A percentile compares a stretch with the other conserved stretches of the same genome.
phyloP scores from a whole-genome alignment of 2,797 vertebrate genomes.

The Pangasius krempfi region DNA sequence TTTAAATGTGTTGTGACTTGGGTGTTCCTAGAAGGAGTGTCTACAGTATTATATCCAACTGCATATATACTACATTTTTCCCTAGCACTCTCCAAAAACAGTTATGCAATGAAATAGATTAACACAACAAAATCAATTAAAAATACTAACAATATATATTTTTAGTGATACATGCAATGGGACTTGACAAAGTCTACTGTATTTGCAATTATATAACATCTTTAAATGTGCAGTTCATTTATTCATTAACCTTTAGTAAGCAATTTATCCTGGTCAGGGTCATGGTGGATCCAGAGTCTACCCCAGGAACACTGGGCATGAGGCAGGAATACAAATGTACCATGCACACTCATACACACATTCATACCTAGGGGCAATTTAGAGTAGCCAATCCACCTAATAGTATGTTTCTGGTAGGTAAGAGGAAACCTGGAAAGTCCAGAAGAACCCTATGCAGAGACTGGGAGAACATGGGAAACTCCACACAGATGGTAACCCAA shows the following conservation, averaged over 20 bases:
- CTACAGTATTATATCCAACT: neutral
- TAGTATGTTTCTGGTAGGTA: neutral
- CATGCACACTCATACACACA: neutral
- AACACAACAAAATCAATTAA: neutral
- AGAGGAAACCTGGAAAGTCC: neutral
- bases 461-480: neutral
- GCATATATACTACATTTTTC: neutral
- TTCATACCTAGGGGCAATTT: neutral
- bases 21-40: neutral
- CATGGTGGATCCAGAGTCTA: neutral
- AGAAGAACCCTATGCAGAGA: neutral
- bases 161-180: neutral
- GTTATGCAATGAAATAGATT: no score
- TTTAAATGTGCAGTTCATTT: neutral
- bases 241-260: neutral
- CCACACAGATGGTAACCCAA: neutral
- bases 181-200: neutral
- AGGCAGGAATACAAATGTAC: neutral
- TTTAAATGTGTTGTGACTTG: neutral
- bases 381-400: neutral
- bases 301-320: neutral
- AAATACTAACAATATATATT: neutral
- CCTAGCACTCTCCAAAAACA: no score
- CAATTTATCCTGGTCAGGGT: neutral
- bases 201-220: neutral